Base-by-base conservation (phyloP, 2,888 invertebrate genomes). In the Agonopterix heracliana region DNA sequence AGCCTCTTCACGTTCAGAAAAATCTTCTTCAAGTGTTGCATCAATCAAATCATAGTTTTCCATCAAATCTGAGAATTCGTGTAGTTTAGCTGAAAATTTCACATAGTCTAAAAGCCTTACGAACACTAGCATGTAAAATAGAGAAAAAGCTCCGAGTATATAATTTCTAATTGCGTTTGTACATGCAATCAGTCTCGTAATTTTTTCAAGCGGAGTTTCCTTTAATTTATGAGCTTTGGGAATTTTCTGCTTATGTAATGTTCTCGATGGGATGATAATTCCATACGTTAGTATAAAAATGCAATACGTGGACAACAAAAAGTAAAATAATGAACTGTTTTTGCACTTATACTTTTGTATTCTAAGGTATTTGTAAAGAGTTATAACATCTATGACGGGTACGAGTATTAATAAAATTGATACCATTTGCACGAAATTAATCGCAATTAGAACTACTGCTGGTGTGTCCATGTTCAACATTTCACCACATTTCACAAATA, bases 51-150 rank as follows among this genome's bases (percentile, higher is more conserved):
- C 63, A 56, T 78, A 82, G 51, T 77, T 64, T 51, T 63, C 71
- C 78, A 83, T 81, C 48, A 81, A 61, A 59, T 74, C 64, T 5
- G 75, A 75, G 53, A 84, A 79, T 53, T 84, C 81, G 14, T 74
- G 64, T 17, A 83, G 66, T 57, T 79, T 84, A 2, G 81, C 81
- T 62, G 82, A 75, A 70, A 83, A 83, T 49, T 57, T 61, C 10
- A 83, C 60, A 57, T 66, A 74, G 41, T 83, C 82, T 46, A 71
- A 53, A 44, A 83, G 53, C 56, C 85, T 74, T 57, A 74, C 64
- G 13, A 57, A 62, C 0, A 81, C 71, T 2, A 84, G 53, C 2
- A 74, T 14, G 41, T 74, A 78, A 58, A 83, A 81, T 40, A 86
- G 51, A 7, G 83, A 82, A 46, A 84, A 71, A 1, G 63, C 66